These are phyloP conservation scores for Aphidius colemani DNA, from an alignment of 2,888 invertebrate genomes.

Conservation along the genomic window DNA sequence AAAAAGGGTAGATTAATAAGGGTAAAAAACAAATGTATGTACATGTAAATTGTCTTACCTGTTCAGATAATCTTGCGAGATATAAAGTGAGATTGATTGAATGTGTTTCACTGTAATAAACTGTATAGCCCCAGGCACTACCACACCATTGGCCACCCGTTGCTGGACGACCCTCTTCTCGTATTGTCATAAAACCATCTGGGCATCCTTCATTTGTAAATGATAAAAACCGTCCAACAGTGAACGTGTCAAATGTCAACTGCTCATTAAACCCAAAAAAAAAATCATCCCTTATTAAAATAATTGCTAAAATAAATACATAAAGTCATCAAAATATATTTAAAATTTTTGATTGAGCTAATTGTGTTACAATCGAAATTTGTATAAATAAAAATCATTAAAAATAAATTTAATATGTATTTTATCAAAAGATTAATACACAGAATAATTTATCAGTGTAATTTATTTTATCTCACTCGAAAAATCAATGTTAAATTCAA, in stretches of 20 bases:
- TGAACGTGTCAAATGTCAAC: constrained; percentile 83
- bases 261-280: constrained; percentile 55
- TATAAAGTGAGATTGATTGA: constrained; percentile 78
- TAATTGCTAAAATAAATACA: too few relatives aligned
- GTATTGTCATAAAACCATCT: constrained; percentile 80
- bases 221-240: constrained; percentile 79
- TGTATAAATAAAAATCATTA: background rate
- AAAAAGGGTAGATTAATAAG: constrained; percentile 11
- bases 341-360: background rate
- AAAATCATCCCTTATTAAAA: background rate
- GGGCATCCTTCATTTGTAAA: constrained; percentile 80
- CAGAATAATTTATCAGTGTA: too few relatives aligned
- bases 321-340: too few relatives aligned
- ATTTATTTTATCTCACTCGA: background rate
- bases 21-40: background rate
- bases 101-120: constrained; percentile 82
- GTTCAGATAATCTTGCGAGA: constrained; percentile 73
- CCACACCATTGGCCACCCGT: constrained; percentile 84
- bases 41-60: constrained; percentile 62
- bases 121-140: constrained; percentile 82
- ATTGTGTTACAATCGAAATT: background rate
- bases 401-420: background rate
- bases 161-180: constrained; percentile 72
- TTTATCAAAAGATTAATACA: too few relatives aligned
- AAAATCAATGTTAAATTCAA: background rate